phyloP scores from a whole-genome alignment of 2,888 invertebrate species.

The Aphelenchoides bicaudatus region DNA sequence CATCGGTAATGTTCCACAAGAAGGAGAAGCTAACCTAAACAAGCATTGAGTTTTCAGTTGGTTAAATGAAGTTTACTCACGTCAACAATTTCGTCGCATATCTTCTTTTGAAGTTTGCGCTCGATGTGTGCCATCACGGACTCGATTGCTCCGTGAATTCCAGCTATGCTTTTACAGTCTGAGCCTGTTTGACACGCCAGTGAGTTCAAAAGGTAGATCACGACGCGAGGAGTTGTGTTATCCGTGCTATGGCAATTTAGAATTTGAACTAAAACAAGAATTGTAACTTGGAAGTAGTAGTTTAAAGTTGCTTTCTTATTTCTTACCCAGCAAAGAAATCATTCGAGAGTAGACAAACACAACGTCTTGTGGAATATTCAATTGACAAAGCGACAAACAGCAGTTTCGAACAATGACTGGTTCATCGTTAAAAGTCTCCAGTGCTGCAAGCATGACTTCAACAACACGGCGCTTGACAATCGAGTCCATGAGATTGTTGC shows the following conservation, averaged over 20 bases:
- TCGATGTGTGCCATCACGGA: slow-evolving; percentile 80
- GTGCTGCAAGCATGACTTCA: slow-evolving; percentile 44
- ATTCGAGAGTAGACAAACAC: slow-evolving; percentile 60
- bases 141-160: slow-evolving; percentile 75
- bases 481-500: slow-evolving; percentile 52
- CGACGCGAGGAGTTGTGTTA: slow-evolving; percentile 86
- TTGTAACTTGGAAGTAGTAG: too few species aligned
- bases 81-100: slow-evolving; percentile 91
- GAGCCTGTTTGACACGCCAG: slow-evolving; percentile 94
- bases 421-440: slow-evolving; percentile 58
- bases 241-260: slow-evolving; percentile 66
- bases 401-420: slow-evolving; percentile 84
- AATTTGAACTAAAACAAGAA: slow-evolving; percentile 57
- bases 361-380: slow-evolving; percentile 89
- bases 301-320: too few species aligned
- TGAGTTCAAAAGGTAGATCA: slow-evolving; percentile 87
- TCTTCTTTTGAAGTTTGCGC: slow-evolving; percentile 72
- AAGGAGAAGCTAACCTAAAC: too few species aligned
- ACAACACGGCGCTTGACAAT: slow-evolving; percentile 54
- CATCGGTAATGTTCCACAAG: slow-evolving; percentile 95
- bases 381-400: slow-evolving; percentile 87
- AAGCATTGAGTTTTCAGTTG: too few species aligned
- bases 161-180: slow-evolving; percentile 82
- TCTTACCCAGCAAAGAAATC: slow-evolving; percentile 49
- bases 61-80: too few species aligned